Evolutionary conservation across 2,113 vertebrate species (phyloP).

Genomic region (Alligator mississippiensis): DNA sequence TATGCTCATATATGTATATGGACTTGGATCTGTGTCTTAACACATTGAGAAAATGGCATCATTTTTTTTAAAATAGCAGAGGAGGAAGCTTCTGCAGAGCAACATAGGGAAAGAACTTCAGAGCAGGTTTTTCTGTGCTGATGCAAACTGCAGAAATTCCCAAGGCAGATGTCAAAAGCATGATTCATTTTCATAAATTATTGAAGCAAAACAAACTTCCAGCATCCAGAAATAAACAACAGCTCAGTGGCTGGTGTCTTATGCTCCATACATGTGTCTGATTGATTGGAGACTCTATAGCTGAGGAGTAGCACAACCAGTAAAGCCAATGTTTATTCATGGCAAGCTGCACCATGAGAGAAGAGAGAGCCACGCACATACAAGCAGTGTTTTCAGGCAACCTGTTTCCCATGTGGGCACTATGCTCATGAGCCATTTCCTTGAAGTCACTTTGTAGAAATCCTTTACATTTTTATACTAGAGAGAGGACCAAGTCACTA

Average conservation of each 20-base stretch:
- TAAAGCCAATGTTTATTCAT: constrained; percentile 40
- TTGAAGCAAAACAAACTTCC: constrained; percentile 38
- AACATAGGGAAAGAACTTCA: not conserved
- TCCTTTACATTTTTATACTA: not conserved
- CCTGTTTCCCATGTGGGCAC: not conserved
- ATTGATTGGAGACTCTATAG: not conserved
- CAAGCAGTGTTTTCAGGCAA: not conserved
- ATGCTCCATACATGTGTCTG: constrained; percentile 1
- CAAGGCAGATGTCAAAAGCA: constrained; percentile 37
- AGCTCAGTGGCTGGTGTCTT: constrained; percentile 31
- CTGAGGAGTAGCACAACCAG: not conserved
- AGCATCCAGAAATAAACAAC: constrained; percentile 49
- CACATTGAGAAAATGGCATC: not conserved
- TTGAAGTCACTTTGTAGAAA: not conserved
- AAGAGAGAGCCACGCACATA: not conserved
- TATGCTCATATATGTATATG: not conserved
- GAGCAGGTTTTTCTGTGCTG: constrained; percentile 12
- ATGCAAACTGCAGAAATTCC: not conserved
- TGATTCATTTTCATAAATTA: constrained; percentile 69
- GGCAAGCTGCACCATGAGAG: not conserved
- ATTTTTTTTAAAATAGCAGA: not conserved
- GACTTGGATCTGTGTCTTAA: not conserved
- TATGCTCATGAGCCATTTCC: not conserved
- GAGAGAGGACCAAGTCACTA: not conserved
- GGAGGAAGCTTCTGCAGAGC: not conserved